Evolutionary conservation across 2,113 vertebrate species (phyloP), one percentile per base, ranked within the genome.

Genomic region (Odontophorus gujanensis): DNA sequence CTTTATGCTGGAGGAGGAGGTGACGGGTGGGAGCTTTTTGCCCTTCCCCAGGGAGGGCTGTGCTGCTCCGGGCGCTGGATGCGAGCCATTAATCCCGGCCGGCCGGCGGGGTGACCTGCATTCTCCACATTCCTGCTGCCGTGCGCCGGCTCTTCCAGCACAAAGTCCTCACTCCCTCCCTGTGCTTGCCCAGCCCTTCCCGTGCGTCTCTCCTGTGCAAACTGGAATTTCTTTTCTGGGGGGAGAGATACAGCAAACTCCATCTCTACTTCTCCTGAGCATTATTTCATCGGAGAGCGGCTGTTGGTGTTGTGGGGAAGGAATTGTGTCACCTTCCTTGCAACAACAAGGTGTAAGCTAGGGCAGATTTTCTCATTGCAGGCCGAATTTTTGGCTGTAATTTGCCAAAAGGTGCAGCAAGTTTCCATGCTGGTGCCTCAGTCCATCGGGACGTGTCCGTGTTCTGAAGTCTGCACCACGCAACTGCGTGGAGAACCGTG

Each of bases 71-170:
- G 96, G 97, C 95, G 95, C 97, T 97, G 38, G 95, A 93, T 91
- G 90, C 80, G 95, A 97, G 97, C 87, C 97, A 97, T 98, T 98
- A 98, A 98, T 98, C 98, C 97, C 90, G 68, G 57, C 95, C 81
- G 92, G 97, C 97, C 90, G 96, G 98, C 97, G 97, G 98, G 97
- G 96, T 98, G 98, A 98, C 97, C 98, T 98, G 98, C 97, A 99
- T 99, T 99, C 98, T 96, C 97, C 34, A 38, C 95, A 98, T 99
- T 98, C 98, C 98, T 96, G 95, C 95, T 67, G 96, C 98, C 72
- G 71, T 94, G 89, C 85, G 90, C 87, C n/a, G 97, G 98, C 98
- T 98, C 97, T 98, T 98, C 97, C 94, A 43, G 85, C 94, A 53
- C 36, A 5, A 1, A 87, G 87, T 40, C 88, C 62, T 9, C 82